A percentile compares a stretch with the other conserved stretches of the same genome.
These are phyloP conservation scores for Anthophora plumipes DNA, from an alignment of 2,888 invertebrate species.

Conservation along the genomic window DNA sequence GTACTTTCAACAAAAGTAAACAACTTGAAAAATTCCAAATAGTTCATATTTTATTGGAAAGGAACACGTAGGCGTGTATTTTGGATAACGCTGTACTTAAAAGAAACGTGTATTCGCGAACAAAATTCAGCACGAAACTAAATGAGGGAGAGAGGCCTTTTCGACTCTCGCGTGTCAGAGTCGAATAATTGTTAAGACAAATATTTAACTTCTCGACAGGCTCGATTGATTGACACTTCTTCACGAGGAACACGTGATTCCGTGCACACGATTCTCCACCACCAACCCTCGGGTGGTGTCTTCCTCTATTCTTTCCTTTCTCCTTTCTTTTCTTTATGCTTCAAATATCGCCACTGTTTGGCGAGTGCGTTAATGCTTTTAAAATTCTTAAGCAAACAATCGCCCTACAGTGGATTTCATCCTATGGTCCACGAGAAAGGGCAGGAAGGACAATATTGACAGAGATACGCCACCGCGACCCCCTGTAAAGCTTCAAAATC, in stretches of 20 bases:
- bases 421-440: constrained; percentile 39
- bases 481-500: constrained; percentile 27
- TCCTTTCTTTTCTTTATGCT: constrained; percentile 19
- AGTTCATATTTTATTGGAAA: too few species aligned
- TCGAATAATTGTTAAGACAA: constrained; percentile 50
- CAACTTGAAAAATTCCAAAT: too few species aligned
- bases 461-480: constrained; percentile 56
- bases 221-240: constrained; percentile 56
- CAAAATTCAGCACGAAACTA: too few species aligned
- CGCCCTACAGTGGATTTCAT: constrained; percentile 12
- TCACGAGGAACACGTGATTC: constrained; percentile 44
- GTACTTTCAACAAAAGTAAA: too few species aligned
- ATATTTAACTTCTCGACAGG: constrained; percentile 55
- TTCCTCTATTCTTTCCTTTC: constrained; percentile 21
- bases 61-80: too few species aligned
- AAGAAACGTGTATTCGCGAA: too few species aligned
- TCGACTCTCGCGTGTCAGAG: constrained; percentile 44
- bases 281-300: neutral
- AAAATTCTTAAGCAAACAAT: constrained; percentile 68
- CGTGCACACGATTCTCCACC: constrained; percentile 5
- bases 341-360: constrained; percentile 56
- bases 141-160: neutral
- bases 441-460: constrained; percentile 69
- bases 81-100: too few species aligned
- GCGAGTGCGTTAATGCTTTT: constrained; percentile 67